Base-by-base conservation (phyloP, 2,888 invertebrate genomes). In the Masnerella sp. region DNA sequence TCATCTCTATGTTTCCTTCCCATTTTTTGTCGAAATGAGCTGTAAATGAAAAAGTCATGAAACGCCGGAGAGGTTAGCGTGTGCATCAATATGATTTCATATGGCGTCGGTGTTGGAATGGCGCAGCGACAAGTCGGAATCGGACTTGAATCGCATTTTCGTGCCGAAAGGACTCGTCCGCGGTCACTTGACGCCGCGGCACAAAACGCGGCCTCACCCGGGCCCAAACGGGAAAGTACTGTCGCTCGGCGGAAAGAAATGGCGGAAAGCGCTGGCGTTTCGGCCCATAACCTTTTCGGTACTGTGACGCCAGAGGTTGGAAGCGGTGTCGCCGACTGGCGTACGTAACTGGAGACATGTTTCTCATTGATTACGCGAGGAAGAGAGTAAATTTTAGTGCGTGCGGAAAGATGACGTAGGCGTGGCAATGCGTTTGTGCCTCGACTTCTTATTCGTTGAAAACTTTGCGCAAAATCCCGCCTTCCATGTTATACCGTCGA, bases 371-470 rank as follows among this genome's bases (percentile, higher is more conserved):
- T 87, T 86, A 84, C 84, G 84, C 83, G 86, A 87, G 87, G 85
- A 87, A 87, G 86, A 87, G 86, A 83, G 87, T 83, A 85, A 84
- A 85, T 82, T 85, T 79, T 79, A 78, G 80, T 78, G 76, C 77
- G 81, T 79, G 78, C 74, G 79, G 81, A 81, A 84, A 83, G 84
- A 82, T 82, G 78, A 82, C 82, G 85, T 86, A 86, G 87, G 87
- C 86, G 87, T 85, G 86, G 87, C 86, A 80, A 82, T 77, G 84
- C 82, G 81, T 81, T 80, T 80, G 81, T 82, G 81, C 83, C 82
- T 80, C 82, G 83, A 78, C 81, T 84, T 86, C 87, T 87, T 87
- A 87, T 87, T 87, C 87, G 87, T 87, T 87, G 85, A 86, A 87
- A 87, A 87, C 85, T 87, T 86, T 79, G 82, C 76, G 81, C 81